Evolutionary conservation across 2,888 invertebrate genomes (phyloP), one percentile per base, ranked within the genome.

Genomic region (Cabera pusaria): DNA sequence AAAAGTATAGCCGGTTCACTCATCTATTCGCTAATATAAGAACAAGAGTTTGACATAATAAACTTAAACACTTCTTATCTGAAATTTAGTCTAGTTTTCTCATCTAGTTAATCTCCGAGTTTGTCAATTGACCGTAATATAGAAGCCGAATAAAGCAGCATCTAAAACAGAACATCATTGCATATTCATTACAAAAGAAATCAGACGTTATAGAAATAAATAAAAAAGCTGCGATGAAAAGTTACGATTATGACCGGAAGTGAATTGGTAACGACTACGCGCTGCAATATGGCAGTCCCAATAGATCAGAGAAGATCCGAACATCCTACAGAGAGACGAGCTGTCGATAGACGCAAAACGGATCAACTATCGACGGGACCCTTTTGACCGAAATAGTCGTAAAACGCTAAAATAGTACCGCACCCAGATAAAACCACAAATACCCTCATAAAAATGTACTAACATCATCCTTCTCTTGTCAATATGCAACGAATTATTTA

Each of bases 391-490:
- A 14, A 40, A 34, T 5, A 28, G 11, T 17, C 34, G 24, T 40
- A 40, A 40, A 40, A 29, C 16, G 21, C 8, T 9, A 40, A 40
- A 40, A 29, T 11, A 17, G 14, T 9, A 18, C 20, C 28, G 17
- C 39, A 33, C 24, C 6, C 34, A 40, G 34, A 40, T 40, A 34
- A 40, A 34, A 20, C 28, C 40, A 24, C 34, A 34, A 40, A 40
- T 34, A 10, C 12, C 40, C 16, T n/a, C 12, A 34, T 40, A 40
- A 40, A 40, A 34, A 34, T 14, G 16, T 28, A 20, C 34, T 40
- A 24, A 40, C 40, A 25, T 34, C 40, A 25, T 34, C 28, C 24
- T 10, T 19, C 24, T 29, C 28, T 40, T 40, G 28, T 40, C 28
- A 33, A 40, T 34, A 40, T 34, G 34, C 40, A 40, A 25, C 23